Base-by-base conservation (phyloP, 2,888 invertebrate genomes). In the Agriopis marginaria region DNA sequence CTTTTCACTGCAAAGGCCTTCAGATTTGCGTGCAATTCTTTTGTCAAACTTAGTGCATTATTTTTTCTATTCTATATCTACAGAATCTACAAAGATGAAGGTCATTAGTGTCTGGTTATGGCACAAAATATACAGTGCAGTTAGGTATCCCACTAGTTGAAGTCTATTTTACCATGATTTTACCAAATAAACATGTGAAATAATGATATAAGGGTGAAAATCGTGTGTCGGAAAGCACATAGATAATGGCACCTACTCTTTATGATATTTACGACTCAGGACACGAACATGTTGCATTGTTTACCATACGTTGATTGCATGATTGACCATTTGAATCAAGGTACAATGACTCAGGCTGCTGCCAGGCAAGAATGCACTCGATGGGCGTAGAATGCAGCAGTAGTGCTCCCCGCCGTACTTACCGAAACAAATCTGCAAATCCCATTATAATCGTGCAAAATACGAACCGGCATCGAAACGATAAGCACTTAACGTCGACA, bases 221-320 rank as follows among this genome's bases (percentile, higher is more conserved):
- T 65, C n/a, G 63, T 68, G 54, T 71, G 68, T 75, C 72, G 66
- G 23, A 64, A 69, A 60, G 56, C 47, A 61, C 12, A 56, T 47
- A 64, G 50, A 56, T 60, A 60, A 63, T 49, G 45, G 32, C 60
- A 56, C 12, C 54, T 50, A 70, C 58, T 71, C 62, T 60, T 67
- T 65, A 68, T 70, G 76, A 82, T 88, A 90, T n/a, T 87, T 86
- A 88, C 86, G 82, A 86, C 83, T 81, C 80, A 74, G 77, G 77
- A 78, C 84, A 84, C 80, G 84, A 88, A 87, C 90, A 90, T 89
- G 89, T 87, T 86, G 88, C 83, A 86, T 89, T 86, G 88, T 89
- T 89, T 89, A 90, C 86, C 80, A 80, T 73, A 68, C 69, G 71
- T 73, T 74, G 73, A 82, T 80, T 79, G 76, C 77, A 80, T 75